Evolutionary conservation across 2,888 invertebrate species (phyloP).

Genomic region (Meiosimyza platycephala): DNA sequence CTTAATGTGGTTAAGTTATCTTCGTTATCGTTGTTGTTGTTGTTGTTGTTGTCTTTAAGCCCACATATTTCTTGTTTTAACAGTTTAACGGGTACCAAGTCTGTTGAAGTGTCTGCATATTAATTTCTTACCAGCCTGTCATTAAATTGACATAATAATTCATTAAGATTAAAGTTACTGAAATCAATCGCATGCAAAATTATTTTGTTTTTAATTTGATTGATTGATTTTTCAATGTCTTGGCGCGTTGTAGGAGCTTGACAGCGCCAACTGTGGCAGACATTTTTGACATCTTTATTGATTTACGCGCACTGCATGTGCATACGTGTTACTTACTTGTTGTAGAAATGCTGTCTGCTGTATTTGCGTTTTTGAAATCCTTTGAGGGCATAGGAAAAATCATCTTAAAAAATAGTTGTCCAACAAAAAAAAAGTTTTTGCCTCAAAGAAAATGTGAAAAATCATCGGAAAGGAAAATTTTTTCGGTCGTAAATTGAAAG

Average conservation of each 20-base stretch:
- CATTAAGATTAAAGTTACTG: background rate
- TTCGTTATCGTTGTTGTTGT: background rate
- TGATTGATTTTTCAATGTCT: conserved; percentile 19
- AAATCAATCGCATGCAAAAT: background rate
- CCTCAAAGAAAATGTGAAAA: too few relatives aligned
- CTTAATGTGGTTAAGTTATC: background rate
- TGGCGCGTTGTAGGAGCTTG: background rate
- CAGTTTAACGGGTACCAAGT: background rate
- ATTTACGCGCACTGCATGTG: conserved; percentile 29
- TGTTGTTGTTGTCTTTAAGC: background rate
- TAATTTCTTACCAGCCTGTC: background rate
- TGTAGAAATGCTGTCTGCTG: background rate
- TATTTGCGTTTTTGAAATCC: too few relatives aligned
- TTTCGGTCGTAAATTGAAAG: too few relatives aligned
- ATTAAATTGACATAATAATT: conserved; percentile 17
- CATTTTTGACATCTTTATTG: conserved; percentile 37
- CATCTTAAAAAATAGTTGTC: too few relatives aligned
- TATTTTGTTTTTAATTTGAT: background rate
- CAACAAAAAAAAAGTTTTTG: too few relatives aligned
- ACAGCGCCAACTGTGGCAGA: conserved; percentile 16
- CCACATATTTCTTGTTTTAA: too few relatives aligned
- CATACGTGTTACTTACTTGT: background rate
- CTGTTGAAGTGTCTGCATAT: conserved; percentile 17
- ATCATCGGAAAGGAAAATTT: too few relatives aligned
- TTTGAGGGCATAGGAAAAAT: too few relatives aligned